Percentiles rank a stretch among this genome's conserved stretches.
Evolutionary conservation across 2,888 invertebrate genomes (phyloP).

Genomic region (Brachypalpus laphriformis): DNA sequence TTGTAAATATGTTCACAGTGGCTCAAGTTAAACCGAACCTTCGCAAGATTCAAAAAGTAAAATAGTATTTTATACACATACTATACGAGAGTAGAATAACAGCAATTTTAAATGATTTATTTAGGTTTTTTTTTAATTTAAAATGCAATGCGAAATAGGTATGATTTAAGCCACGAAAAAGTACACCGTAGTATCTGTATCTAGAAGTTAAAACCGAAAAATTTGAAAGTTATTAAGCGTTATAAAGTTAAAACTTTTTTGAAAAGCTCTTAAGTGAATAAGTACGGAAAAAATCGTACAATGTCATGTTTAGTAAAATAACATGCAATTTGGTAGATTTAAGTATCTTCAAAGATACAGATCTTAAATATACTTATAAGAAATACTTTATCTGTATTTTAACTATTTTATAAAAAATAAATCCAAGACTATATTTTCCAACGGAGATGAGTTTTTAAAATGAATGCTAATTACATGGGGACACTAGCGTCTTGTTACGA

Average conservation of each 20-base stretch:
- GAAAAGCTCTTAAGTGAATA: neutral
- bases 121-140: neutral
- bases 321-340: neutral
- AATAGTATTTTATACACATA: neutral
- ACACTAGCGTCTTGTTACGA: too few species aligned
- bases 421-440: slow-evolving; percentile 27
- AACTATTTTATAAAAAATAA: slow-evolving; percentile 37
- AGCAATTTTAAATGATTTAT: neutral
- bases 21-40: slow-evolving; percentile 16
- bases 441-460: neutral
- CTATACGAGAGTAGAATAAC: neutral
- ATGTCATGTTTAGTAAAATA: neutral
- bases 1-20: slow-evolving; percentile 57
- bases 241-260: neutral
- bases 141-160: neutral
- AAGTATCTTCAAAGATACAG: neutral
- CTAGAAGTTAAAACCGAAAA: neutral
- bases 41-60: neutral
- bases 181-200: slow-evolving; percentile 15
- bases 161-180: neutral
- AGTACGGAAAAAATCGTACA: neutral
- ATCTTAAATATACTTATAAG: slow-evolving; percentile 21
- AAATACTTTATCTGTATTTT: slow-evolving; percentile 27
- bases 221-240: neutral
- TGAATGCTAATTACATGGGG: too few species aligned